phyloP scores from a whole-genome alignment of 2,888 invertebrate genomes.

The Drosophila eohydei region DNA sequence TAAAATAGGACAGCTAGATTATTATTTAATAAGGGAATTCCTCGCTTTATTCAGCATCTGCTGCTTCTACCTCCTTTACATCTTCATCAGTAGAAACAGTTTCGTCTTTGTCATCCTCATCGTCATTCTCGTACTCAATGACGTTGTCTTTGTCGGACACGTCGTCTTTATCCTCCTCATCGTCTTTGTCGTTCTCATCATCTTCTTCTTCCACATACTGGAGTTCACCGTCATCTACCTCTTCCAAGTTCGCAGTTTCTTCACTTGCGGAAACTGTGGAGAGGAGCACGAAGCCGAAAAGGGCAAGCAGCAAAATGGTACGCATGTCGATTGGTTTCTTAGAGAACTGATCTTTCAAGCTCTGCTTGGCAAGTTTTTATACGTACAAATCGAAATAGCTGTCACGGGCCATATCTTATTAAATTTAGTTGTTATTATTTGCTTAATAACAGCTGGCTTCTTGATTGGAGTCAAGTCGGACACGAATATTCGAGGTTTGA shows the following conservation, averaged over 20 bases:
- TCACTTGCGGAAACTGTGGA: conserved; percentile 36
- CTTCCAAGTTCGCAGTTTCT: neutral
- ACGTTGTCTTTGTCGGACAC: neutral
- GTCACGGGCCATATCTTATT: conserved; percentile 1
- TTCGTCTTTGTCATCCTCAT: neutral
- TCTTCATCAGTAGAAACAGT: too few species aligned
- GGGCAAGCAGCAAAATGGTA: conserved; percentile 51
- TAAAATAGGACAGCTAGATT: neutral
- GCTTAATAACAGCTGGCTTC: conserved; percentile 50
- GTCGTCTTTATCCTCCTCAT: neutral
- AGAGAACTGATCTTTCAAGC: conserved; percentile 52
- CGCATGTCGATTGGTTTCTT: conserved; percentile 56
- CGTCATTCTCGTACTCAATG: neutral
- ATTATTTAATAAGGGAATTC: neutral
- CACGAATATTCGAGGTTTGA: conserved; percentile 13
- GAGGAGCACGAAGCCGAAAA: conserved; percentile 64
- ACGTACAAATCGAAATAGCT: conserved; percentile 14
- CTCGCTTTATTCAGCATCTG: neutral
- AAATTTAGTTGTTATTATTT: conserved; percentile 45
- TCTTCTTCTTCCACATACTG: neutral
- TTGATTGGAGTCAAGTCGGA: conserved; percentile 27
- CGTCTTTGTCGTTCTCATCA: neutral
- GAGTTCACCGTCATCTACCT: neutral
- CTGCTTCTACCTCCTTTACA: too few species aligned
- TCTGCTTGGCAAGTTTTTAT: conserved; percentile 45